phyloP scores from a whole-genome alignment of 1,140 invertebrate species.

The Sitophilus oryzae region DNA sequence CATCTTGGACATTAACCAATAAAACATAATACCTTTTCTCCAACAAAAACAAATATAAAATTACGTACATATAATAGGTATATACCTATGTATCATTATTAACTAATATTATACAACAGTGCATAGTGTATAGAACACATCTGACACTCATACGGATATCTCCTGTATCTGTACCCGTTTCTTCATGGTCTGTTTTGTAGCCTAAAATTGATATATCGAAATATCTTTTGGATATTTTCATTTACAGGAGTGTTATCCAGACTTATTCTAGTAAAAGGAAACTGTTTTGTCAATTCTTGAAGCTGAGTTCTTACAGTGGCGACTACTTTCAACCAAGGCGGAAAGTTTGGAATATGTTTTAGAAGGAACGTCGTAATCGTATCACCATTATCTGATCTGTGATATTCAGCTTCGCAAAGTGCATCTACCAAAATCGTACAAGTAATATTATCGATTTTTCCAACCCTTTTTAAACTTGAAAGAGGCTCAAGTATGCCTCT shows the following conservation, averaged over 20 bases:
- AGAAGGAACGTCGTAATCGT: constrained; percentile 86
- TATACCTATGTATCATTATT: no score
- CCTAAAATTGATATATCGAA: constrained; percentile 81
- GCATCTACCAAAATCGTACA: constrained; percentile 84
- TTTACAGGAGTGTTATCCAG: constrained; percentile 60
- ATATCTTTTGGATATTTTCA: constrained; percentile 68
- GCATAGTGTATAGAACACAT: no score
- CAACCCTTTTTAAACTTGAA: constrained; percentile 63
- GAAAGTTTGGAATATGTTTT: constrained; percentile 76
- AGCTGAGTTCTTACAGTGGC: constrained; percentile 82
- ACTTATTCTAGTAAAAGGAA: constrained; percentile 71
- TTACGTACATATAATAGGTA: no score
- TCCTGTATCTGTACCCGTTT: constrained; percentile 83
- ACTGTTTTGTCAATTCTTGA: constrained; percentile 71
- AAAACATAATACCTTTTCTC: constrained; percentile 2
- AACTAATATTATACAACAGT: no score
- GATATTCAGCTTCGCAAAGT: constrained; percentile 93
- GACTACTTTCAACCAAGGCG: constrained; percentile 84
- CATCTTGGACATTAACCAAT: no score
- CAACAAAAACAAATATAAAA: constrained; percentile 4
- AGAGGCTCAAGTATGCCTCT: constrained; percentile 87
- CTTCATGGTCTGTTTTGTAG: constrained; percentile 71
- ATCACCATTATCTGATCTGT: constrained; percentile 86
- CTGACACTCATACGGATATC: constrained; percentile 67
- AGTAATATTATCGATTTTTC: constrained; percentile 64